A percentile compares a stretch with the other conserved stretches of the same genome.
Evolutionary conservation across 2,888 invertebrate genomes (phyloP).

Genomic region (Callyntrura sp.): DNA sequence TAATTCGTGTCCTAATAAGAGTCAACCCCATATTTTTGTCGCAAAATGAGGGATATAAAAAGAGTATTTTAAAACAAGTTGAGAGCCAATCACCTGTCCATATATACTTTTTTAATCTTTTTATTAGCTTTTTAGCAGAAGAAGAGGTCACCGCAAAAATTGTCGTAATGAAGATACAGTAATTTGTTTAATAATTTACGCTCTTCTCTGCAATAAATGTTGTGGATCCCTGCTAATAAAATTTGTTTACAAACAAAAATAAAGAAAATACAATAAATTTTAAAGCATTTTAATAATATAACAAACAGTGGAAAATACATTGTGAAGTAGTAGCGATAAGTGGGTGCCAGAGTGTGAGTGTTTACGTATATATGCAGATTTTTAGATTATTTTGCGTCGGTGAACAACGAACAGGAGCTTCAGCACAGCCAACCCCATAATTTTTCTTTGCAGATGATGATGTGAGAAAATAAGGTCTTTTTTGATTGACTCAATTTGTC

Average conservation of each 20-base stretch:
- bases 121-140: too few species aligned
- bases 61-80: not conserved
- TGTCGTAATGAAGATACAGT: constrained; percentile 19
- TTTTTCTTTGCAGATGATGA: not conserved
- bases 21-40: constrained; percentile 70
- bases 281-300: constrained; percentile 20
- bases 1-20: constrained; percentile 67
- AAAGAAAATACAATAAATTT: constrained; percentile 37
- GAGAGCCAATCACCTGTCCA: constrained; percentile 57
- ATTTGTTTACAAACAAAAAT: constrained; percentile 8
- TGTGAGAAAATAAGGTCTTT: not conserved
- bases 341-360: not conserved
- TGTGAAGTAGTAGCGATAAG: too few species aligned
- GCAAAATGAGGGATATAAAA: constrained; percentile 50
- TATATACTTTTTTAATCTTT: not conserved
- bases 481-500: constrained; percentile 68
- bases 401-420: not conserved
- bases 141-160: constrained; percentile 22
- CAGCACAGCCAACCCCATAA: constrained; percentile 35
- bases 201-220: constrained; percentile 6
- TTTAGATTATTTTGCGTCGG: not conserved
- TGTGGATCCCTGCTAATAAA: not conserved
- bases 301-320: constrained; percentile 2
- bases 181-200: constrained; percentile 57
- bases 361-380: not conserved